Evolutionary conservation across 1,140 invertebrate genomes (phyloP), one percentile per base, ranked within the genome.

Genomic region (Drosophila bipectinata): DNA sequence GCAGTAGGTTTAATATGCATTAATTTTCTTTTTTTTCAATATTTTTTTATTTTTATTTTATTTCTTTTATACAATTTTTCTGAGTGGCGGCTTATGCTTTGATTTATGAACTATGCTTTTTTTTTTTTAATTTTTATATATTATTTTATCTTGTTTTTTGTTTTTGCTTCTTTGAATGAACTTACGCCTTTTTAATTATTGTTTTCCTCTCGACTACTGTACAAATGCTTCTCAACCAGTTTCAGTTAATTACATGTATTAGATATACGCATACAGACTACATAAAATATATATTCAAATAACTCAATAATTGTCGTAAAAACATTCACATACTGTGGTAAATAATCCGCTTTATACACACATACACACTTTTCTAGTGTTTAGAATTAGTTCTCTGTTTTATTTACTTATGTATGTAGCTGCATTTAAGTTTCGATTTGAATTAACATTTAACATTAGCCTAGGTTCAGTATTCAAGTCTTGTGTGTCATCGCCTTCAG

Each of bases 1-100:
- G 83, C 82, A 81, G 69, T 88, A 78, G 73, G 66, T 82, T 88
- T 76, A 66, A 88, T 88, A 82, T 85, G 78, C 82, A 87, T 87
- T 78, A 69, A 72, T 55, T 72, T 78, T 71, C 66, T 10, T 82
- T 75, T 68, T 72, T 83, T 56, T 60, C 37, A 56, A 75, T 64
- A 68, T 57, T 56, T 18, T 79, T 53, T 45, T 24, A 53, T 39
- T 52, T 62, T 41, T 57, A 32, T 49, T n/a, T 24, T 45, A 9
- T 24, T 45, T 45, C 41, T 39, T 63, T 69, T 72, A 54, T 75
- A 66, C 72, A 68, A 54, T 76, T 76, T 76, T 75, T 79, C 55
- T 76, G 72, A 62, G 58, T 74, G 47, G 61, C 56, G 68, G 47
- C 55, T 79, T 58, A 80, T 77, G 78, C 78, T 63, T 69, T 69